Percentiles rank a stretch among this genome's conserved stretches.
phyloP scores from a whole-genome alignment of 2,888 invertebrate genomes.

The Graphium colonna region DNA sequence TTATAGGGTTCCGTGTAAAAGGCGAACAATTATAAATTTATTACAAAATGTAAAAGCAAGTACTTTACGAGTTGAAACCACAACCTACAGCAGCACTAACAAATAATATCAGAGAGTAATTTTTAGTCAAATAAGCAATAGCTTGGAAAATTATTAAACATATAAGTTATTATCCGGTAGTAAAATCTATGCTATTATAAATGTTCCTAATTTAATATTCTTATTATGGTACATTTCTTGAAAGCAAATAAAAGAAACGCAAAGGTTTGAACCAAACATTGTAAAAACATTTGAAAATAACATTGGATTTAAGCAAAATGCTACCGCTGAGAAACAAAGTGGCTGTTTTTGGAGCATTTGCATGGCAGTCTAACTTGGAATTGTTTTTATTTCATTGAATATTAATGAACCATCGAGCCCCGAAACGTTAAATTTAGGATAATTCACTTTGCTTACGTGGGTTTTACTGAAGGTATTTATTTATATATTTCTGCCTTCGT shows the following conservation, averaged over 20 bases:
- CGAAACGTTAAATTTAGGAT: neutral
- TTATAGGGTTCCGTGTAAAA: no score
- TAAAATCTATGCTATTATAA: no score
- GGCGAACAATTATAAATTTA: no score
- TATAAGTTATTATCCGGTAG: no score
- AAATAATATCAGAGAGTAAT: no score
- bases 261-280: neutral
- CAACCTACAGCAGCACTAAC: no score
- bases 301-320: no score
- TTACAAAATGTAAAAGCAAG: no score
- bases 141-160: no score
- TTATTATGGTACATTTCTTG: neutral
- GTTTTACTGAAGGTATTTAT: neutral
- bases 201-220: neutral
- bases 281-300: neutral
- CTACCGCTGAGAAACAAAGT: neutral
- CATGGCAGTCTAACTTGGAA: conserved; percentile 2
- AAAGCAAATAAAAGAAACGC: neutral
- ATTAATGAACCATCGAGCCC: conserved; percentile 2
- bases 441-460: neutral
- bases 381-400: conserved; percentile 12
- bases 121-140: no score
- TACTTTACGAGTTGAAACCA: no score
- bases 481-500: neutral
- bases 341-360: conserved; percentile 1